These are phyloP conservation scores for Drosophila teissieri DNA, from an alignment of 1,140 invertebrate genomes.

Conservation along the genomic window DNA sequence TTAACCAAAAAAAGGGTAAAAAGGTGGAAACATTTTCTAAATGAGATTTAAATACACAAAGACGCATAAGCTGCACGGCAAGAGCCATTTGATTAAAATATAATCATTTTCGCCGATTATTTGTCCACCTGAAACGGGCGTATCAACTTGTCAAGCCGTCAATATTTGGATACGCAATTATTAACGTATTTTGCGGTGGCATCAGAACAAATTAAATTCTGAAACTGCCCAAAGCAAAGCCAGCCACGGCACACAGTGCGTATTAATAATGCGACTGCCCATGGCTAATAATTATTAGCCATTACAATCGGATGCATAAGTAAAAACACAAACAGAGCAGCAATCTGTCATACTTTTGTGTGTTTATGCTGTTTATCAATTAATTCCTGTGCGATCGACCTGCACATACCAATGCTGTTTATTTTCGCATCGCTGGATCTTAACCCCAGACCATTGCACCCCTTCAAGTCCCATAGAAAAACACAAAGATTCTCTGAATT, in stretches of 20 bases:
- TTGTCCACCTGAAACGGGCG: slow-evolving; percentile 1
- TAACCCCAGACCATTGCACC: slow-evolving; percentile 11
- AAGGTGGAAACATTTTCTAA: too few species aligned
- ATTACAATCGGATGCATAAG: slow-evolving; percentile 18
- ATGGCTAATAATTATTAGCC: slow-evolving; percentile 6
- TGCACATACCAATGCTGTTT: neutral
- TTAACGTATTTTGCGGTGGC: slow-evolving; percentile 18
- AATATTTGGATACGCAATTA: slow-evolving; percentile 21
- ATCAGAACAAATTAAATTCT: slow-evolving; percentile 3
- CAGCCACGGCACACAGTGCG: neutral
- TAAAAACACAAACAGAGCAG: neutral
- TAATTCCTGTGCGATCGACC: neutral
- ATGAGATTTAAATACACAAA: neutral
- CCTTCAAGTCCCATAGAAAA: slow-evolving; percentile 16
- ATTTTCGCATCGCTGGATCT: slow-evolving; percentile 4
- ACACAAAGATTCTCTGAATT: slow-evolving; percentile 61
- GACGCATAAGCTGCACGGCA: neutral
- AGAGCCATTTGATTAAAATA: slow-evolving; percentile 1
- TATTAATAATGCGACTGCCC: slow-evolving; percentile 1
- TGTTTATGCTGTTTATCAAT: slow-evolving; percentile 3
- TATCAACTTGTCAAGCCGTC: slow-evolving; percentile 36
- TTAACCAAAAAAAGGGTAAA: too few species aligned
- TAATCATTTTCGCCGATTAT: slow-evolving; percentile 11
- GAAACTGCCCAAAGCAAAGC: neutral
- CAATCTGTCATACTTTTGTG: slow-evolving; percentile 4